phyloP scores from a whole-genome alignment of 1,140 invertebrate genomes.

The Ylistrum balloti region DNA sequence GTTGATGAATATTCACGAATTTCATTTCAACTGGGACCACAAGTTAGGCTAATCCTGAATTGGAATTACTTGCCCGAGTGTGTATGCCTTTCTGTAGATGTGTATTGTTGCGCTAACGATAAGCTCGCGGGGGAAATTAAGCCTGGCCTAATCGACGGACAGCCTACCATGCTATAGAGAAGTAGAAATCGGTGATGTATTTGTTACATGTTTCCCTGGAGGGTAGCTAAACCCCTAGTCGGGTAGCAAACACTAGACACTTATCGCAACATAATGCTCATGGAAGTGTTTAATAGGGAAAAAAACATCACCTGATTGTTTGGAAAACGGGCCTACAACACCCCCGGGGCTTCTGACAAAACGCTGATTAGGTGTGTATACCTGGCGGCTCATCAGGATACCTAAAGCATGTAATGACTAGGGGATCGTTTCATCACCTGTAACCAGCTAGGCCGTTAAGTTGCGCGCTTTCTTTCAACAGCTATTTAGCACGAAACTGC shows the following conservation, averaged over 20 bases:
- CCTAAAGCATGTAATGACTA: not conserved
- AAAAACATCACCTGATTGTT: not conserved
- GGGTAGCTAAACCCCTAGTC: slow-evolving; percentile 56
- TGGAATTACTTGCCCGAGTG: slow-evolving; percentile 62
- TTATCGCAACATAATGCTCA: not conserved
- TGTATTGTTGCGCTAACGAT: slow-evolving; percentile 57
- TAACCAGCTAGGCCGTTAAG: not conserved
- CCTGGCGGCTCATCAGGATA: not conserved
- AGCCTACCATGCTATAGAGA: not conserved
- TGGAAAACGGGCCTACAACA: slow-evolving; percentile 31
- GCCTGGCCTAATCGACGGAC: slow-evolving; percentile 56
- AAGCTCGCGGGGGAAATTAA: slow-evolving; percentile 52
- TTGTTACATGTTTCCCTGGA: slow-evolving; percentile 60
- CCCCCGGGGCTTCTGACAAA: not conserved
- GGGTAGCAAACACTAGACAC: slow-evolving; percentile 52
- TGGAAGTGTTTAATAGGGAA: not conserved
- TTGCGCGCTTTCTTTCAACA: not conserved
- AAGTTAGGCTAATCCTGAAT: slow-evolving; percentile 66
- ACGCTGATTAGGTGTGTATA: not conserved
- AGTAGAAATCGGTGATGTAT: slow-evolving; percentile 57
- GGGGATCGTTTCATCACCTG: not conserved
- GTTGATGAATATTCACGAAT: slow-evolving; percentile 65
- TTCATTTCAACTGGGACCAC: slow-evolving; percentile 55
- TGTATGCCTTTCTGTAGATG: slow-evolving; percentile 55
- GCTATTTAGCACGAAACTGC: not conserved